These are phyloP conservation scores for Harmothoe impar DNA, from an alignment of 2,888 invertebrate genomes.

Conservation along the genomic window DNA sequence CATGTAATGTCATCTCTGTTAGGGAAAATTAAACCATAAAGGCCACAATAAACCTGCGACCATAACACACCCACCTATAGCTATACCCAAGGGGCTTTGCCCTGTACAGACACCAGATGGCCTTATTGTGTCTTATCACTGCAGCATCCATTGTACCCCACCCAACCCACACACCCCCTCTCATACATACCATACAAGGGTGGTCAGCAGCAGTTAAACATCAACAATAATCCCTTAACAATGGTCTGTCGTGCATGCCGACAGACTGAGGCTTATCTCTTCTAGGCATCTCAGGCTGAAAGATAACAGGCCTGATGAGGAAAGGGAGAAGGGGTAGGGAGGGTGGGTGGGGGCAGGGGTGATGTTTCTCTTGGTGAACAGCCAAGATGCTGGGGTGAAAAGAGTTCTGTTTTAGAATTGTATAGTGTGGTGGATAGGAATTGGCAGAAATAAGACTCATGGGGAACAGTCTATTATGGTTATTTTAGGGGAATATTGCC, in stretches of 20 bases:
- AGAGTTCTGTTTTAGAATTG: no score
- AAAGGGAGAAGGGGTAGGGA: no score
- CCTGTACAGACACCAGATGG: neutral
- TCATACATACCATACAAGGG: neutral
- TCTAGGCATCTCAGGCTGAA: neutral
- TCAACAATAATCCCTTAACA: neutral
- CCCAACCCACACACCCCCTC: neutral
- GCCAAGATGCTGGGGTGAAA: no score
- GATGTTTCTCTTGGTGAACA: no score
- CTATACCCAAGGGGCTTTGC: neutral
- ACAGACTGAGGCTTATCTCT: neutral
- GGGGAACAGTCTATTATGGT: no score
- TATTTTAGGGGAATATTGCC: no score
- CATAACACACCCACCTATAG: neutral
- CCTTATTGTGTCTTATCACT: constrained; percentile 1
- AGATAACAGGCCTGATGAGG: neutral
- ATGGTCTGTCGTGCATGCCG: neutral
- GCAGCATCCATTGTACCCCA: neutral
- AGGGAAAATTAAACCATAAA: no score
- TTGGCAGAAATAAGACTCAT: no score
- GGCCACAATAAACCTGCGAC: no score
- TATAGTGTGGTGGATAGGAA: no score
- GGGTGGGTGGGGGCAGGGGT: no score
- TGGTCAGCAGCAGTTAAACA: constrained; percentile 11
- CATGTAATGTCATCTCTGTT: no score